Percentiles rank a stretch among this genome's conserved stretches.
Evolutionary conservation across 2,888 invertebrate genomes (phyloP).

Genomic region (Pheosia gnoma): DNA sequence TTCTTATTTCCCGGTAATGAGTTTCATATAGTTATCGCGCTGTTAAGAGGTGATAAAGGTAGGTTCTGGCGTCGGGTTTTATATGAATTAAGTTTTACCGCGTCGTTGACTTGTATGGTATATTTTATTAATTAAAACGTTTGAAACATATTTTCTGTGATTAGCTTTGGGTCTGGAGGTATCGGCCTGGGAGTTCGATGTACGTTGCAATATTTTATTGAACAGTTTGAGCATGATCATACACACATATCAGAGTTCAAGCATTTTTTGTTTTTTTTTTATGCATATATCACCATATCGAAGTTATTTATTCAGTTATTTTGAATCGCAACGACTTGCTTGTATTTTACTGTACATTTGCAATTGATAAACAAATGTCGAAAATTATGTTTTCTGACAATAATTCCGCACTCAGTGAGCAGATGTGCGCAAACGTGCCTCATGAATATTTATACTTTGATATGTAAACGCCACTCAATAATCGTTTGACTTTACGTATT

Average conservation of each 20-base stretch:
- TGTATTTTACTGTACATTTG: not conserved
- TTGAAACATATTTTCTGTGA: not conserved
- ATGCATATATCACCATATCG: too few species aligned
- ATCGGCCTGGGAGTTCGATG: too few species aligned
- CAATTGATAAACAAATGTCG: slow-evolving; percentile 19
- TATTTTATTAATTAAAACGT: not conserved
- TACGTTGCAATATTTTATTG: too few species aligned
- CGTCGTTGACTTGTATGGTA: slow-evolving; percentile 1
- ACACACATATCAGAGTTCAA: too few species aligned
- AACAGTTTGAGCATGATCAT: too few species aligned
- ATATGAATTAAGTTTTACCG: slow-evolving; percentile 31
- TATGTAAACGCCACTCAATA: slow-evolving; percentile 49
- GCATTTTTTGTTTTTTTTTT: too few species aligned
- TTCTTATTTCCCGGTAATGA: slow-evolving; percentile 69
- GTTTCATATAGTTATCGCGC: slow-evolving; percentile 56
- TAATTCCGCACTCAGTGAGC: slow-evolving; percentile 27
- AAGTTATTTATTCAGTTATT: not conserved
- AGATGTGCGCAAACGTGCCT: slow-evolving; percentile 47
- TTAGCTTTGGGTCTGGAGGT: not conserved
- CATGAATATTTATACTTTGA: slow-evolving; percentile 61
- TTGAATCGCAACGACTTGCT: not conserved
- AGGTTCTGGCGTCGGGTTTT: slow-evolving; percentile 34
- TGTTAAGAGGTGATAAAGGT: slow-evolving; percentile 43
- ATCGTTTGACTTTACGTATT: slow-evolving; percentile 40
- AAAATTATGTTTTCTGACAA: slow-evolving; percentile 14